Conservation (phyloP, 2,888 invertebrate species). For the Ophonus ardosiacus region DNA sequence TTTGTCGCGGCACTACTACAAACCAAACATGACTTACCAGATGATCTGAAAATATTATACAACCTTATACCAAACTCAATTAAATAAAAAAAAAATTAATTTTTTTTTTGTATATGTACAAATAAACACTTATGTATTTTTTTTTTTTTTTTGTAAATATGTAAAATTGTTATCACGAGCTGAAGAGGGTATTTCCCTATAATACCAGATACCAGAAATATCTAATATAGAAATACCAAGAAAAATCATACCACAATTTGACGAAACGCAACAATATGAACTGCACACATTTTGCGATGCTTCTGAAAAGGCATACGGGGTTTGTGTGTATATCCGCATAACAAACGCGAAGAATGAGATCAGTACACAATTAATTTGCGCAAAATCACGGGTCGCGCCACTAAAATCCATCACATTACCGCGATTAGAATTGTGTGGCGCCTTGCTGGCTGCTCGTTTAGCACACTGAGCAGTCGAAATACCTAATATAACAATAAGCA, state of each 20-base stretch:
- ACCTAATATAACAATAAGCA: neutral
- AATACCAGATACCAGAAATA: neutral
- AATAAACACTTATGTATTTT: neutral
- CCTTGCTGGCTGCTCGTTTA: too few species aligned
- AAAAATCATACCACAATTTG: too few species aligned
- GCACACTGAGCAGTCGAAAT: neutral
- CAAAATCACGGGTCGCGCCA: too few species aligned
- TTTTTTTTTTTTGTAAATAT: neutral
- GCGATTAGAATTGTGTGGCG: too few species aligned
- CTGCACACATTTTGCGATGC: too few species aligned
- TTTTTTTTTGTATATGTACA: constrained; percentile 2
- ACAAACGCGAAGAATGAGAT: too few species aligned
- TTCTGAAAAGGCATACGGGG: too few species aligned
- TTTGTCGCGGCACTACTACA: neutral
- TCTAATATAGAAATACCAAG: too few species aligned
- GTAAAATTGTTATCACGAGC: constrained; percentile 27
- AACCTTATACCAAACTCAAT: neutral
- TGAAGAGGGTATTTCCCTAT: constrained; percentile 32
- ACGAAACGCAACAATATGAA: too few species aligned
- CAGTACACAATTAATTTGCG: too few species aligned
- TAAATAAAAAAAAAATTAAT: neutral
- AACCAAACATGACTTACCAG: neutral
- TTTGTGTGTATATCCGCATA: too few species aligned
- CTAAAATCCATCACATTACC: too few species aligned
- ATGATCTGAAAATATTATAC: neutral